Percentiles rank a stretch among this genome's conserved stretches.
Evolutionary conservation across 2,888 invertebrate species (phyloP).

Genomic region (Caenorhabditis sulstoni): DNA sequence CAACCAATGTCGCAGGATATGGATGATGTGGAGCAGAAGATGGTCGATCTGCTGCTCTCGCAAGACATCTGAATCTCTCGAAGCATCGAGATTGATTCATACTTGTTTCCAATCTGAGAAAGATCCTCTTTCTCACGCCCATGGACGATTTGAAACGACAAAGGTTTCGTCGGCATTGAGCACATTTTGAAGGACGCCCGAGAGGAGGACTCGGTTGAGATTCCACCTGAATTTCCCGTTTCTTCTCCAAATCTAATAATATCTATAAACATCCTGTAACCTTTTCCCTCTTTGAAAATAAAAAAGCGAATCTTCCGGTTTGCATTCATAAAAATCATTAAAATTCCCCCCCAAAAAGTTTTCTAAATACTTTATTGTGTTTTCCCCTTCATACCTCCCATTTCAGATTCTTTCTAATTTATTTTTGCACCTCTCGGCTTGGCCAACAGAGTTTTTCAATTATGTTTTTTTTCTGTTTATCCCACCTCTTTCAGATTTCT

Average conservation of each 20-base stretch:
- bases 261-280: no score
- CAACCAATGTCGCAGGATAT: slow-evolving; percentile 61
- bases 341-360: not conserved
- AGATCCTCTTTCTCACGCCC: not conserved
- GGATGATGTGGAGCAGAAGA: slow-evolving; percentile 67
- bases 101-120: not conserved
- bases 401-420: no score
- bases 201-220: no score
- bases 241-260: no score
- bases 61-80: slow-evolving; percentile 49
- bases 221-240: no score
- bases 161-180: no score
- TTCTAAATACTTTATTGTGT: not conserved
- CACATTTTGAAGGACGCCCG: no score
- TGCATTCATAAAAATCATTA: not conserved
- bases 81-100: not conserved
- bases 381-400: no score
- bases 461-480: not conserved
- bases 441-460: not conserved
- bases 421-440: not conserved
- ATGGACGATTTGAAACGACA: not conserved
- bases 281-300: no score
- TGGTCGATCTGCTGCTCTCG: slow-evolving; percentile 69
- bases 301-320: not conserved
- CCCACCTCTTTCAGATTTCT: not conserved